Base-by-base conservation (phyloP, 2,113 vertebrate species). In the Pungitius pungitius region DNA sequence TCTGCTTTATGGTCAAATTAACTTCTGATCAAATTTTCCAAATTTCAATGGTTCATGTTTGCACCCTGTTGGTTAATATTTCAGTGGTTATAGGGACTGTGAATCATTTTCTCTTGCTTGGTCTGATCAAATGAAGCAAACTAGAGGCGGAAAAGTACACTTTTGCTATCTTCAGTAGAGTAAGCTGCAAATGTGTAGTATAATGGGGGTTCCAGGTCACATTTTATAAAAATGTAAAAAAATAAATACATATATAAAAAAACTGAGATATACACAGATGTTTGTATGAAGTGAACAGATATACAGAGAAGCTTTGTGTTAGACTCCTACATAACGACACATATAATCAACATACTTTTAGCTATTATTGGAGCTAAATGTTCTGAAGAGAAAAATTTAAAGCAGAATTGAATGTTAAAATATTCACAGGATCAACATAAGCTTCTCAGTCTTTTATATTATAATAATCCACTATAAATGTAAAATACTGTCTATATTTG, bases 401-500 rank as follows among this genome's bases (percentile, higher is more conserved):
- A 8, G 9, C 47, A 30, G 40, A 24, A 69, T 64, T 59, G 49
- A 24, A 60, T 42, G 57, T 77, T 82, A 54, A 75, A 68, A 73
- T 79, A 56, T 81, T 78, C 65, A 70, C 22, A 78, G 30, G 33
- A 61, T 71, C 61, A 22, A 35, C 11, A 3, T 56, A 73, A 66
- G 68, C 55, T 47, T 68, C 24, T 67, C n/a, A 17, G 51, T 54
- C 43, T 74, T 77, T 70, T 43, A 40, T 77, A 72, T 65, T 75
- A 35, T 61, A 76, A 62, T 73, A 43, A 69, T 59, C 37, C 59
- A 62, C 67, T 42, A 27, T 65, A 69, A 69, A 78, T 80, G 35
- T 11, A 80, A 78, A 82, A 49, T 33, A 62, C 22, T 64, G 39
- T 78, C 71, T 77, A 59, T 78, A 70, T 78, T 75, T 80, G 75